Percentiles rank a stretch among this genome's conserved stretches.
Conservation (phyloP, 2,797 vertebrate species). For the Macropus fuliginosus region DNA sequence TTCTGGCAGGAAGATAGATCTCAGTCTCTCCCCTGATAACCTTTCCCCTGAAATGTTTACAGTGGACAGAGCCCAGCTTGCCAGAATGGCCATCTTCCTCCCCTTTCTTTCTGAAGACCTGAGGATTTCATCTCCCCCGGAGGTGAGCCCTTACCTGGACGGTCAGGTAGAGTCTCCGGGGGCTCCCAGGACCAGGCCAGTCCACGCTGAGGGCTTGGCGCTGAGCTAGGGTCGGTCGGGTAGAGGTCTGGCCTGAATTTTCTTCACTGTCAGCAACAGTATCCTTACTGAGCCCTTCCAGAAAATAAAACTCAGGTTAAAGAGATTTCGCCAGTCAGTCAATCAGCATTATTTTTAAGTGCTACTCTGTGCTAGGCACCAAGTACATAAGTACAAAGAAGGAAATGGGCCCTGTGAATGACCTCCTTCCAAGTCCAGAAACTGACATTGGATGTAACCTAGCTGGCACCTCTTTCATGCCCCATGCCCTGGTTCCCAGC, state of each 20-base stretch:
- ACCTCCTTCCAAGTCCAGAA: neutral
- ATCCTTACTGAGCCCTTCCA: constrained; percentile 73
- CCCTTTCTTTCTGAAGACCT: neutral
- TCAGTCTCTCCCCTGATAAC: neutral
- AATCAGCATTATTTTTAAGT: neutral
- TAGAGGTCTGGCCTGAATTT: constrained; percentile 81
- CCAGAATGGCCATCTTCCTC: neutral
- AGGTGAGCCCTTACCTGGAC: constrained; percentile 77
- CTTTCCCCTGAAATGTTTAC: neutral
- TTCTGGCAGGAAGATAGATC: neutral
- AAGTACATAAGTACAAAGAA: neutral
- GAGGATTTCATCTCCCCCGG: neutral
- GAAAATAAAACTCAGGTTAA: constrained; percentile 52
- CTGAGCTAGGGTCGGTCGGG: constrained; percentile 83
- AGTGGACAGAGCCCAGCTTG: neutral
- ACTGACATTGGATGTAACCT: neutral
- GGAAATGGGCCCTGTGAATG: neutral
- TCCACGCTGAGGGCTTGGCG: constrained; percentile 84
- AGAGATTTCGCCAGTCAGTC: neutral
- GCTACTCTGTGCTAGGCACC: neutral
- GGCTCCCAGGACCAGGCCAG: constrained; percentile 72
- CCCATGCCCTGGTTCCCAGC: neutral
- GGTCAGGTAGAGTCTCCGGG: constrained; percentile 72
- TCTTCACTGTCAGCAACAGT: constrained; percentile 79
- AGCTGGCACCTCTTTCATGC: neutral